Evolutionary conservation across 2,888 invertebrate species (phyloP), one percentile per base, ranked within the genome.

Genomic region (Temnothorax rugatulus): DNA sequence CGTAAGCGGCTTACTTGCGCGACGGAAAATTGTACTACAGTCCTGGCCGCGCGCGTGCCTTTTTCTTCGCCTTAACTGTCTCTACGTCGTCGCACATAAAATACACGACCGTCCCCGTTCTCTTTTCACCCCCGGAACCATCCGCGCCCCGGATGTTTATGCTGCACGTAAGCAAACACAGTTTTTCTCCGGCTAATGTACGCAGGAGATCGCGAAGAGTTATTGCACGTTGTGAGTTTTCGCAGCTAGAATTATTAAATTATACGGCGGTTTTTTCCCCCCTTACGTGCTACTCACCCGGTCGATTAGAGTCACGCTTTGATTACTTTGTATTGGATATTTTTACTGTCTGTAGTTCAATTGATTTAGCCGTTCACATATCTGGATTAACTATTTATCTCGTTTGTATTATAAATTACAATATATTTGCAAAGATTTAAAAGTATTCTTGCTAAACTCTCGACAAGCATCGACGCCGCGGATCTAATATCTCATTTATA

Each of bases 1-100:
- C 92, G 89, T 92, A 93, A 93, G 91, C 93, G 90, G 92, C 91
- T 93, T 92, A 92, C 91, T 88, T 76, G 86, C 83, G 85, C 89
- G 88, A 90, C 88, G 91, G 90, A 92, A 93, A 92, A 92, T 93
- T 92, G 91, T 90, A 85, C 90, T 88, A 87, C 84, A 87, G 66
- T 73, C 57, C 85, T 85, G 75, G 25, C 66, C 82, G n/a, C 47
- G 74, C 44, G 61, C 75, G 54, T 84, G 88, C 83, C 88, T 90
- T 86, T 87, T 83, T 83, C 86, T 84, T 79, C 75, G 25, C 68
- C 77, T 83, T 88, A 75, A 89, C 85, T 75, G 81, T 89, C 82
- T 89, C 77, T 57, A 52, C 75, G 69, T 79, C 69, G 63, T 75
- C 82, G 82, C 73, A 69, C 76, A 84, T 86, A 82, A 86, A 86